Evolutionary conservation across 2,888 invertebrate species (phyloP), one percentile per base, ranked within the genome.

Genomic region (Alloplasta piceator): DNA sequence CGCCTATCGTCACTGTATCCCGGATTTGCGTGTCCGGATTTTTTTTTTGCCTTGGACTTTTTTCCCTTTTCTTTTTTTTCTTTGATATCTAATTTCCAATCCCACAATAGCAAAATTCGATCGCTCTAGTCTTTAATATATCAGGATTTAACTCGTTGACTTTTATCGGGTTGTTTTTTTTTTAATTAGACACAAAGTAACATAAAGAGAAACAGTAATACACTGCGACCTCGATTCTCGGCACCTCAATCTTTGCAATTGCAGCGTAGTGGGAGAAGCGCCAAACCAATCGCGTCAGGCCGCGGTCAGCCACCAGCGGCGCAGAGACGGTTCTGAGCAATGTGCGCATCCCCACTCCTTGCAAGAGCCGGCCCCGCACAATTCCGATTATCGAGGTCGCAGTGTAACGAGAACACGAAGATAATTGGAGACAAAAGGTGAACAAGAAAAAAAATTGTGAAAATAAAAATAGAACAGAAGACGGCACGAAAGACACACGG

Each of bases 151-250:
- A 64, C 52, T 76, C 79, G 70, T 38, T 78, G 41, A 63, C 50
- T 56, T 78, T 64, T 81, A 55, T 70, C 72, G 71, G 78, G 67
- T 78, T 41, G 58, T 73, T 80, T 75, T 77, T 71, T 64, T 78
- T 78, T 83, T 72, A 76, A 86, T 87, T 88, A 88, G 86, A 85
- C 87, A 87, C 88, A 87, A 84, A 83, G 48, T 81, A 83, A 85
- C 80, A 86, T 50, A 83, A 76, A 83, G 63, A 74, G 81, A 68
- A 79, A 56, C 55, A 71, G n/a, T n/a, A n/a, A n/a, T n/a, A n/a
- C n/a, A n/a, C n/a, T n/a, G n/a, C n/a, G n/a, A n/a, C n/a, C n/a
- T n/a, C n/a, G n/a, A n/a, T n/a, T n/a, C n/a, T n/a, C n/a, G n/a
- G n/a, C n/a, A n/a, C n/a, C n/a, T n/a, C n/a, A n/a, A n/a, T n/a